phyloP scores from a whole-genome alignment of 2,113 vertebrate species.

The Hippocampus comes region DNA sequence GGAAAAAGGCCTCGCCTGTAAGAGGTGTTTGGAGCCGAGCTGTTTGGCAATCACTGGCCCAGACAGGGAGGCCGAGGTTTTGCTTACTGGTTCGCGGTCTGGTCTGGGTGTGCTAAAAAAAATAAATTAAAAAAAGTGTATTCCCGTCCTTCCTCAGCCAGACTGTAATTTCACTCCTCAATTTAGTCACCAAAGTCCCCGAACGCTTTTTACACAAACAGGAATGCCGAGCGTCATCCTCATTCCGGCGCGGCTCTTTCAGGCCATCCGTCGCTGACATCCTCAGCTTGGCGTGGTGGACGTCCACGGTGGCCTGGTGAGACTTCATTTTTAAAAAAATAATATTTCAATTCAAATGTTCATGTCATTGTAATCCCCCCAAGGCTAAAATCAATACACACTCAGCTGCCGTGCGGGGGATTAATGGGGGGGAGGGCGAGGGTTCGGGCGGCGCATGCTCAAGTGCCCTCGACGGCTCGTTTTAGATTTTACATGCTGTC shows the following conservation, averaged over 20 bases:
- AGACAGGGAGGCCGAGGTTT: background rate
- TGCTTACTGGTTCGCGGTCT: conserved; percentile 44
- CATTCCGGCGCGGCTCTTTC: conserved; percentile 21
- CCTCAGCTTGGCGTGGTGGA: conserved; percentile 94
- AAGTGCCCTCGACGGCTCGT: background rate
- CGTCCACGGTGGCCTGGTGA: conserved; percentile 92
- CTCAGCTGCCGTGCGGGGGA: background rate
- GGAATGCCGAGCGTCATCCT: conserved; percentile 13
- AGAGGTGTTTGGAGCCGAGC: background rate
- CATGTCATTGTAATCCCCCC: background rate
- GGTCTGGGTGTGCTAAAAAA: conserved; percentile 37
- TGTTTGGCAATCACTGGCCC: background rate
- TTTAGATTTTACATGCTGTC: background rate
- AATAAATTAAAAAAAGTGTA: conserved; percentile 28
- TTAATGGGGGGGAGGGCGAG: background rate
- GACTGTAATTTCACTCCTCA: conserved; percentile 60
- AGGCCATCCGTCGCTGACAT: conserved; percentile 93
- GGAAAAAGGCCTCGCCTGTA: background rate
- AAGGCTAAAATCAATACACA: background rate
- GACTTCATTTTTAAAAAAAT: conserved; percentile 37
- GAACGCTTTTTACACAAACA: conserved; percentile 14
- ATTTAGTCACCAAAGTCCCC: conserved; percentile 48
- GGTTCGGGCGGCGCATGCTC: background rate
- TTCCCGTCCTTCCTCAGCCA: conserved; percentile 44
- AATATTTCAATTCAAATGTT: background rate